These are phyloP conservation scores for Sinocyclocheilus anshuiensis DNA, from an alignment of 2,113 vertebrate species.

Conservation along the genomic window DNA sequence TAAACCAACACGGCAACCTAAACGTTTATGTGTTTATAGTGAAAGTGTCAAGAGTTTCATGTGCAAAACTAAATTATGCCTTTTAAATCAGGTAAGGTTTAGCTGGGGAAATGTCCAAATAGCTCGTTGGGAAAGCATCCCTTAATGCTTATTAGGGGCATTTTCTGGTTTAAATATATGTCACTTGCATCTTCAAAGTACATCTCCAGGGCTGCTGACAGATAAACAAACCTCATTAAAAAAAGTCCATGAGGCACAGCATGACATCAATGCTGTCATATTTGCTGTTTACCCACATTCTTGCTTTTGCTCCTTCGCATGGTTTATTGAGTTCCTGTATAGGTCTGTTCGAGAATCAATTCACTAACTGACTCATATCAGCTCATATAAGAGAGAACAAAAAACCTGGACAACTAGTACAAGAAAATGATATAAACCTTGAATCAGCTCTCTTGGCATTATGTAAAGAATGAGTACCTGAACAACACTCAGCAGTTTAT, in stretches of 20 bases:
- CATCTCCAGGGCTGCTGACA: constrained; percentile 54
- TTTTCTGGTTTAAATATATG: constrained; percentile 57
- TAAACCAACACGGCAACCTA: not conserved
- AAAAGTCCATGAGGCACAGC: not conserved
- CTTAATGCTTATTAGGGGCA: constrained; percentile 46
- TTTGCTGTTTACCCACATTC: not conserved
- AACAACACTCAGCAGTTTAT: not conserved
- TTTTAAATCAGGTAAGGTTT: constrained; percentile 48
- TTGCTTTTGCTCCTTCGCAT: not conserved
- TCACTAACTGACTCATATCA: not conserved
- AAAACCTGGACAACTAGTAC: not conserved
- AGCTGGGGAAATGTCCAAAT: constrained; percentile 5
- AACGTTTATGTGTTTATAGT: constrained; percentile 1
- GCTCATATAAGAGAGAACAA: not conserved
- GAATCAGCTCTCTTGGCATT: not conserved
- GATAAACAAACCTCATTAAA: constrained; percentile 58
- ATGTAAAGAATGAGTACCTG: not conserved
- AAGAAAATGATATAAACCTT: not conserved
- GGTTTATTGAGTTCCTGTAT: not conserved
- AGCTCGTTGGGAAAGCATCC: constrained; percentile 44
- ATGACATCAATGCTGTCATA: not conserved
- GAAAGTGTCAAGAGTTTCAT: constrained; percentile 18
- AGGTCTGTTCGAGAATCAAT: not conserved
- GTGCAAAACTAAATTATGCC: constrained; percentile 45
- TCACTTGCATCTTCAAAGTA: constrained; percentile 47